Percentiles rank a stretch among this genome's conserved stretches.
Evolutionary conservation across 2,888 invertebrate species (phyloP).

Genomic region (Dromius quadrimaculatus): DNA sequence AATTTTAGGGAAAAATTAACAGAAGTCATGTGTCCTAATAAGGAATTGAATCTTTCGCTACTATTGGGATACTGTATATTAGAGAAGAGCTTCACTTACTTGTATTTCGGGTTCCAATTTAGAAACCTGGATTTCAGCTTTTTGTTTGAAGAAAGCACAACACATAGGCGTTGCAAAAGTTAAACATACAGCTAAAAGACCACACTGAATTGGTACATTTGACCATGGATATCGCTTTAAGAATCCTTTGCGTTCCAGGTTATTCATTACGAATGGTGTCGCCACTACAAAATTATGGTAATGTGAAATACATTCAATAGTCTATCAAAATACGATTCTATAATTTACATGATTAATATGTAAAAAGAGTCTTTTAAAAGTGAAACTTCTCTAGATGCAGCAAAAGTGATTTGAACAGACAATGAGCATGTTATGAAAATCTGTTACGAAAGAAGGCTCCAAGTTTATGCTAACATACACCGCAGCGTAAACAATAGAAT

Average conservation of each 20-base stretch:
- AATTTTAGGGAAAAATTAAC: not conserved
- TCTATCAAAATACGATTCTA: too few relatives aligned
- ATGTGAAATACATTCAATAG: too few relatives aligned
- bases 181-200: constrained; percentile 77
- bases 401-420: too few relatives aligned
- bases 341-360: too few relatives aligned
- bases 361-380: too few relatives aligned
- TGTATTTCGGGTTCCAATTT: constrained; percentile 81
- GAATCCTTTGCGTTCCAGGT: constrained; percentile 75
- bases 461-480: too few relatives aligned
- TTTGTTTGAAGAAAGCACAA: constrained; percentile 96
- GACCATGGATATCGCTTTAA: constrained; percentile 76
- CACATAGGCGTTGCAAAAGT: constrained; percentile 96
- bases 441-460: too few relatives aligned
- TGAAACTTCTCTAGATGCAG: too few relatives aligned
- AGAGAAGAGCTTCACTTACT: constrained; percentile 62
- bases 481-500: too few relatives aligned
- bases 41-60: not conserved
- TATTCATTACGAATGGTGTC: constrained; percentile 83
- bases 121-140: constrained; percentile 76
- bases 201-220: constrained; percentile 83
- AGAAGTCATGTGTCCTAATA: not conserved
- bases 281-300: constrained; percentile 73
- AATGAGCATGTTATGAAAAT: too few relatives aligned
- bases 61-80: not conserved